Conservation (phyloP, 1,140 invertebrate genomes). For the Pentalonia nigronervosa region DNA sequence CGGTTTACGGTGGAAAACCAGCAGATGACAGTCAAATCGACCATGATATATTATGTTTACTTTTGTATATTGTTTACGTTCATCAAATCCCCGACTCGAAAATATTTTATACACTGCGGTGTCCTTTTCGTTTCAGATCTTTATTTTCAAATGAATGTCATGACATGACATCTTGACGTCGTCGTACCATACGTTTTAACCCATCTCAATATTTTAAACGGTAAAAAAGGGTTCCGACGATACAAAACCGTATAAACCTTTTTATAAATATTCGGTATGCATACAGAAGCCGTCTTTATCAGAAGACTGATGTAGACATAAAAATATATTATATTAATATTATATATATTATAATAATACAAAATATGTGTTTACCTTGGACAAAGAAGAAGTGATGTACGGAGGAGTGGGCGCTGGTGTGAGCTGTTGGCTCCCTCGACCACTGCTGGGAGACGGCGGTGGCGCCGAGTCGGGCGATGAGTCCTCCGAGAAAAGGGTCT, state of each 20-base stretch:
- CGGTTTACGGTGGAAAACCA: not conserved
- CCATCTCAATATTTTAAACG: not conserved
- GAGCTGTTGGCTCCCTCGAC: constrained; percentile 55
- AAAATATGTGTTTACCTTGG: constrained; percentile 59
- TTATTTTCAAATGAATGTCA: constrained; percentile 4
- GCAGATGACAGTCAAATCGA: not conserved
- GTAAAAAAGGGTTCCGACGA: not conserved
- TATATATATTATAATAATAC: not conserved
- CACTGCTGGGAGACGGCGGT: constrained; percentile 61
- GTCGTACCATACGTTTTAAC: not conserved
- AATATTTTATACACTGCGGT: not conserved
- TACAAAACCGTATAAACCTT: not conserved
- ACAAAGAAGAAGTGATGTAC: constrained; percentile 59
- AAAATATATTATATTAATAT: no score
- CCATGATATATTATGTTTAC: constrained; percentile 1
- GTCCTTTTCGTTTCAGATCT: not conserved
- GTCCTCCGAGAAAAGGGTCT: constrained; percentile 66
- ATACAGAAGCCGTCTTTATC: not conserved
- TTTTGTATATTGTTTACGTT: not conserved
- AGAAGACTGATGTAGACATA: not conserved
- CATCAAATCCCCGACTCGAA: not conserved
- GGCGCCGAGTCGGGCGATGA: constrained; percentile 64
- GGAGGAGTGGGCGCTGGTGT: constrained; percentile 59
- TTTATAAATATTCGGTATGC: not conserved
- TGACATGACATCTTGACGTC: not conserved